Evolutionary conservation across 1,140 invertebrate species (phyloP).

Genomic region (Thaumatotibia leucotreta): DNA sequence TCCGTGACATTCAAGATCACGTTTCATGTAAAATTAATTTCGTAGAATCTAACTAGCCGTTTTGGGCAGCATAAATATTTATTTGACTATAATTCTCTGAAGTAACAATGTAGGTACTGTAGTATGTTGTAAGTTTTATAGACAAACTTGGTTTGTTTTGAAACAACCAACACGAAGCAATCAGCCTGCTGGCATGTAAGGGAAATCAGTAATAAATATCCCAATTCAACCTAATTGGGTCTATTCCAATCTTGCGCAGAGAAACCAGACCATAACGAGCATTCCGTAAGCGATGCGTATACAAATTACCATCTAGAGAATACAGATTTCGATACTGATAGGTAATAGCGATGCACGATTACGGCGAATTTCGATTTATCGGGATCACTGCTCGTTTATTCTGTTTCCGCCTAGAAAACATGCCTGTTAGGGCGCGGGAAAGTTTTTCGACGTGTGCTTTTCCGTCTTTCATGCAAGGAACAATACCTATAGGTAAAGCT

Average conservation of each 20-base stretch:
- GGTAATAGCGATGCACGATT: slow-evolving; percentile 33
- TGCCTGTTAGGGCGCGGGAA: neutral
- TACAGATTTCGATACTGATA: slow-evolving; percentile 22
- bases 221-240: slow-evolving; percentile 10
- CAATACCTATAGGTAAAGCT: too few relatives aligned
- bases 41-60: neutral
- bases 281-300: slow-evolving; percentile 13
- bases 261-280: slow-evolving; percentile 3
- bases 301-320: slow-evolving; percentile 41
- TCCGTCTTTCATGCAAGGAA: neutral
- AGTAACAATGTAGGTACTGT: neutral
- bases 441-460: neutral
- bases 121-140: neutral
- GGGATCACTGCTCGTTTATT: slow-evolving; percentile 38
- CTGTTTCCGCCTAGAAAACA: slow-evolving; percentile 32
- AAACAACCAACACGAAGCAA: slow-evolving; percentile 4
- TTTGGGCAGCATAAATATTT: neutral
- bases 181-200: slow-evolving; percentile 5
- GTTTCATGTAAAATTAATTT: neutral
- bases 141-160: neutral
- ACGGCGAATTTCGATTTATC: slow-evolving; percentile 56
- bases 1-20: neutral
- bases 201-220: slow-evolving; percentile 11
- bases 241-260: neutral
- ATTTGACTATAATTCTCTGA: neutral